Conservation (phyloP, 2,888 invertebrate genomes). For the Panzeria rudis region DNA sequence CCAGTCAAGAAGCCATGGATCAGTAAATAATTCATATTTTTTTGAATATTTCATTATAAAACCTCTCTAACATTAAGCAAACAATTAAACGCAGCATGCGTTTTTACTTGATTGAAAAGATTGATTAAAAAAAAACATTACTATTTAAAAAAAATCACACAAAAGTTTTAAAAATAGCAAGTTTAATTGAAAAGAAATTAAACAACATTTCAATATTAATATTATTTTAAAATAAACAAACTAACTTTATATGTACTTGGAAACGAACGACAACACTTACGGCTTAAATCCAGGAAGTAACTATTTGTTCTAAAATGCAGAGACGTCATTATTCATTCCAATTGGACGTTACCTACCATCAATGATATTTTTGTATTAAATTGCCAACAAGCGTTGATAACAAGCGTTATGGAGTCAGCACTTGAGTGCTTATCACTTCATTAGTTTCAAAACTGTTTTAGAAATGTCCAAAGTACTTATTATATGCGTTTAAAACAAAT, state of each 20-base stretch:
- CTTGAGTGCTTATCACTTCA: neutral
- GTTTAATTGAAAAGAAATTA: conserved; percentile 24
- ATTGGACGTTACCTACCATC: neutral
- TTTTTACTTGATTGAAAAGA: conserved; percentile 55
- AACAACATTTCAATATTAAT: conserved; percentile 57
- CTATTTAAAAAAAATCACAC: conserved; percentile 15
- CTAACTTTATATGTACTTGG: conserved; percentile 36
- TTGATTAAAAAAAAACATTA: conserved; percentile 41
- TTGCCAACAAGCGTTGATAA: neutral
- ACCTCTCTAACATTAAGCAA: conserved; percentile 45
- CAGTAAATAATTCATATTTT: conserved; percentile 77
- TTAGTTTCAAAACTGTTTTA: neutral
- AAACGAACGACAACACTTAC: conserved; percentile 30
- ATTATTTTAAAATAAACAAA: conserved; percentile 51
- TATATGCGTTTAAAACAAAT: neutral
- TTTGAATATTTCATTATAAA: conserved; percentile 60
- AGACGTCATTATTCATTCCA: neutral
- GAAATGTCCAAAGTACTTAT: neutral
- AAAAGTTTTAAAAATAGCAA: conserved; percentile 28
- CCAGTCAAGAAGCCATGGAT: conserved; percentile 83
- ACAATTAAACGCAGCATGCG: conserved; percentile 57
- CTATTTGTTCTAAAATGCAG: neutral
- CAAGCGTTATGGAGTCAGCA: neutral
- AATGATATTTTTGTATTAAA: neutral
- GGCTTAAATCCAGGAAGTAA: conserved; percentile 7